Evolutionary conservation across 1,140 invertebrate species (phyloP).

Genomic region (Atta cephalotes): DNA sequence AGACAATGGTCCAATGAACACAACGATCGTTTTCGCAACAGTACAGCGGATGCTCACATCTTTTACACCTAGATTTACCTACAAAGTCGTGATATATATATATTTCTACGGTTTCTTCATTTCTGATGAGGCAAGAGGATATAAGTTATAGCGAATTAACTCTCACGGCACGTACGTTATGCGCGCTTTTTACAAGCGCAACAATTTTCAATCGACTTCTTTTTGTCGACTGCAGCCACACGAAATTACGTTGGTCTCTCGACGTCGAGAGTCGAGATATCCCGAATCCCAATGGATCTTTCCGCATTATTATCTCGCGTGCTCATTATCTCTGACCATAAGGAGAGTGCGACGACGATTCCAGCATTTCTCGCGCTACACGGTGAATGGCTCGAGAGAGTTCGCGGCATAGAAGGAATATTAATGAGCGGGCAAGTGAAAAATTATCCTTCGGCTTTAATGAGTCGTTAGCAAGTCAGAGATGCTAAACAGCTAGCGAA

Average conservation of each 20-base stretch:
- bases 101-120: neutral
- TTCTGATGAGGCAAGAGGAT: neutral
- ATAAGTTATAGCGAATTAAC: conserved; percentile 42
- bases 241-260: conserved; percentile 30
- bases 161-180: conserved; percentile 44
- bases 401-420: conserved; percentile 45
- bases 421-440: conserved; percentile 58
- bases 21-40: neutral
- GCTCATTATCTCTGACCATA: conserved; percentile 22
- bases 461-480: conserved; percentile 51
- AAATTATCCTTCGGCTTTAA: conserved; percentile 54
- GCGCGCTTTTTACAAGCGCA: conserved; percentile 31
- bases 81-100: neutral
- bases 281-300: conserved; percentile 27
- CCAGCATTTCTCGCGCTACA: conserved; percentile 4
- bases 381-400: conserved; percentile 20
- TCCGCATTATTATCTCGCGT: neutral
- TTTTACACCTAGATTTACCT: neutral
- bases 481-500: conserved; percentile 39
- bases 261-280: conserved; percentile 14
- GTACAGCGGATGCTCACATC: neutral
- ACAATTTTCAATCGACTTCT: conserved; percentile 56
- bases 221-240: neutral
- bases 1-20: neutral
- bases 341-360: conserved; percentile 23